Evolutionary conservation across 2,888 invertebrate species (phyloP), one percentile per base, ranked within the genome.

Genomic region (Phengaris arion): DNA sequence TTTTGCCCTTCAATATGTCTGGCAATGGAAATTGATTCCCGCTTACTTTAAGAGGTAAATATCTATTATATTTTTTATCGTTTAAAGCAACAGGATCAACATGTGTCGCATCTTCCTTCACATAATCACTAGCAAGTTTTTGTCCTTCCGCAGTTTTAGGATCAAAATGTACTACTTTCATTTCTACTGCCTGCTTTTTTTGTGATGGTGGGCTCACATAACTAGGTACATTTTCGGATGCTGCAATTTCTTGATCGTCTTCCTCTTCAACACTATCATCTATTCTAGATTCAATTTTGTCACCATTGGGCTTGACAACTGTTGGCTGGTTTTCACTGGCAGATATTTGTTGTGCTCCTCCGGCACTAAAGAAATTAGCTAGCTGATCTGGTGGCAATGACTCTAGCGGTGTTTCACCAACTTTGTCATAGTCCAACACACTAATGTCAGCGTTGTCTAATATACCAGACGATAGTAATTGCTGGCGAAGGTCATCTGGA

Each of bases 371-470:
- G 88, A 98, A 97, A 86, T 97, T 97, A 57, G 97, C 97, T 77
- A 98, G 88, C 81, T 97, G 97, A 87, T 98, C 97, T 74, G 97
- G 97, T 2, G 97, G 97, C 74, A 98, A 88, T 78, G 96, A 97
- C 79, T 97, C 97, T 74, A 98, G 91, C 6, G 97, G 96, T 75
- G 97, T 97, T 79, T 97, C 97, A 52, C 98, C 97, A 64, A 97
- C 96, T 93, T 98, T 97, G 83, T 98, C 97, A 82, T 98, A 98
- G 89, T 98, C 97, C 77, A 98, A 89, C 73, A 98, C 95, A 80
- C 98, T 97, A 77, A 98, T 98, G 82, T 98, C 97, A 69, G 98
- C 98, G 83, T 98, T 97, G 81, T 97, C 96, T 76, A 98, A 91
- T 81, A 98, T 98, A 59, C 98, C 98, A 0, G 98, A 98, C 74